Evolutionary conservation across 2,113 vertebrate species (phyloP).

Genomic region (Pachycephala philippinensis): DNA sequence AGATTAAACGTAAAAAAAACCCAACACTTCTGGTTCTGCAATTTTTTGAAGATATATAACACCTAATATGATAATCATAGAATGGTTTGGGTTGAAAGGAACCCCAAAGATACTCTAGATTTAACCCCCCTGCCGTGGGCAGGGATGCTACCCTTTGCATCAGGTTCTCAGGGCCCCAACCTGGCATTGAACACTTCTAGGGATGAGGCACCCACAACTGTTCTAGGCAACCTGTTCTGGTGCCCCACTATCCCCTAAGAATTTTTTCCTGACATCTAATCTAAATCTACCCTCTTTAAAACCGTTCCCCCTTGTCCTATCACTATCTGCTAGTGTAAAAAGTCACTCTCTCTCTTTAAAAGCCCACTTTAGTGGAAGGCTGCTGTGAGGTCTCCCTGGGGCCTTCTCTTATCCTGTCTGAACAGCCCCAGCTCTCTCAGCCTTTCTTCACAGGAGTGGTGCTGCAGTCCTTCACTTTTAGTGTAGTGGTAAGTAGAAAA

Average conservation of each 20-base stretch:
- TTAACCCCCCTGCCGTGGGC: neutral
- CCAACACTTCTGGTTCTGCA: rapidly evolving
- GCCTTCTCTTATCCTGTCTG: neutral
- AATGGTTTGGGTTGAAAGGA: neutral
- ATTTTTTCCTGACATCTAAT: neutral
- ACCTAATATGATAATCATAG: neutral
- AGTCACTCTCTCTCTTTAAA: neutral
- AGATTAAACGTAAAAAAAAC: neutral
- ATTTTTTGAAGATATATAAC: neutral
- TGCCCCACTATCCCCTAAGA: neutral
- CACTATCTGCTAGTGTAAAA: neutral
- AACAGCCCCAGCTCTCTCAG: neutral
- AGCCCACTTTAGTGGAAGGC: neutral
- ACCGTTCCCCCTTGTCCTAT: rapidly evolving
- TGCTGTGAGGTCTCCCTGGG: neutral
- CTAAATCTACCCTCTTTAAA: neutral
- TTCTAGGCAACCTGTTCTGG: neutral
- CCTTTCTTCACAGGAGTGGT: neutral
- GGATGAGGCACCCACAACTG: neutral
- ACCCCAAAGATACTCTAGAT: neutral
- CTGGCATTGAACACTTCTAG: neutral
- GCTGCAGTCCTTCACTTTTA: neutral
- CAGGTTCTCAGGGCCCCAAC: neutral
- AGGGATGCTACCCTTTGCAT: neutral
- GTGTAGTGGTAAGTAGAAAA: neutral